Evolutionary conservation across 2,888 invertebrate genomes (phyloP).

Genomic region (Eupithecia subumbrata): DNA sequence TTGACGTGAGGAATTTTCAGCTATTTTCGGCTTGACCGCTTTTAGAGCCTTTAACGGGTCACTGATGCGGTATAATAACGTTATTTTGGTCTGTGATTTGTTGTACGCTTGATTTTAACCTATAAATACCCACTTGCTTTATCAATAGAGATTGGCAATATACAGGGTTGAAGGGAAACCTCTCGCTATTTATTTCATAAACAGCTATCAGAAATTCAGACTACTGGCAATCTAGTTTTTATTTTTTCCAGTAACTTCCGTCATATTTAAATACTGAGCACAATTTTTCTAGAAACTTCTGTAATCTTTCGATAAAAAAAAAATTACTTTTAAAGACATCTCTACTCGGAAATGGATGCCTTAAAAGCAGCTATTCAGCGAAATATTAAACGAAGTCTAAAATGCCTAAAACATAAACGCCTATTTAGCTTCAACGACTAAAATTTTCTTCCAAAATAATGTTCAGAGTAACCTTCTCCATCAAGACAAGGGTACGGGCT

Average conservation of each 20-base stretch:
- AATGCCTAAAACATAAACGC: constrained; percentile 28
- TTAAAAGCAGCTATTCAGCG: constrained; percentile 1
- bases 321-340: neutral
- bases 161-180: neutral
- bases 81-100: constrained; percentile 41
- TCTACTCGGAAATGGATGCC: neutral
- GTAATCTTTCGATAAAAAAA: neutral
- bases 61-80: constrained; percentile 54
- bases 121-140: neutral
- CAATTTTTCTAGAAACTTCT: neutral
- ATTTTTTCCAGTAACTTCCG: neutral
- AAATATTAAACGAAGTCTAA: constrained; percentile 22
- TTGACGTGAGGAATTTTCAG: constrained; percentile 61
- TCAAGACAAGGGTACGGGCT: constrained; percentile 43
- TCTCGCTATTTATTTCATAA: neutral
- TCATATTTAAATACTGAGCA: too few relatives aligned
- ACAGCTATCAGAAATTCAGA: neutral
- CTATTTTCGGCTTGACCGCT: constrained; percentile 66
- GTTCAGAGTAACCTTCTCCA: constrained; percentile 37
- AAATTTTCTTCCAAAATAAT: constrained; percentile 24
- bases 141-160: neutral
- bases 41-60: constrained; percentile 54
- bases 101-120: constrained; percentile 38
- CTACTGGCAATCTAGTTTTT: neutral
- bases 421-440: constrained; percentile 28